Base-by-base conservation (phyloP, 2,888 invertebrate species). In the Polia nebulosa region DNA sequence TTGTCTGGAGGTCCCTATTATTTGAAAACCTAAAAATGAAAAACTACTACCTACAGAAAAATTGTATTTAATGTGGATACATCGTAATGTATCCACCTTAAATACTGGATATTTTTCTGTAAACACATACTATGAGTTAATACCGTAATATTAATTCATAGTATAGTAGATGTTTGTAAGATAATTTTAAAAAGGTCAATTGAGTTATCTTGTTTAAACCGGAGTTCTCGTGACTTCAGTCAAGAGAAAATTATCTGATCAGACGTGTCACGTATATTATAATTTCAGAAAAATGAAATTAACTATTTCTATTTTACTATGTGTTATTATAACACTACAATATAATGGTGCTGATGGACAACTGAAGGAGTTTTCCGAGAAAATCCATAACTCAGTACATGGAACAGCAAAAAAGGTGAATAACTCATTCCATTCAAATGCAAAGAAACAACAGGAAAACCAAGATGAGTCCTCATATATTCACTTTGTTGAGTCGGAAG, bases 271-370 rank as follows among this genome's bases (percentile, higher is more conserved):
- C 71, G 64, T 60, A 61, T 62, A 68, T 34, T 20, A 57, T 34
- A 45, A 59, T 75, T 77, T 64, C 47, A 60, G 49, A 86, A 79
- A n/a, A 75, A 93, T 92, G 91, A 92, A 89, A 72, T 53, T 85
- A 27, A 81, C 58, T 32, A 65, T 80, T 69, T 76, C 83, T 61
- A 61, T 90, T 58, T 71, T 86, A 45, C 84, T 86, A 66, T 90
- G 83, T 81, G 66, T 83, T 60, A 76, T 88, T 73, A 61, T 90
- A 41, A 72, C 69, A 44, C 67, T 87, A 17, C 73, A 84, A 56
- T 82, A 62, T 80, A 63, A 77, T 27, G 64, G 76, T 56, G 87
- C 81, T n/a, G 78, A 86, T 66, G 91, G 88, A 44, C 83, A 88
- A 13, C 57, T 89, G 0, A 78, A 78, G 36, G 77, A 82, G 39